These are phyloP conservation scores for Pseudorhiza aurosa DNA, from an alignment of 30 jellyfish, hydroid and myxozoan genomes.

Conservation along the genomic window DNA sequence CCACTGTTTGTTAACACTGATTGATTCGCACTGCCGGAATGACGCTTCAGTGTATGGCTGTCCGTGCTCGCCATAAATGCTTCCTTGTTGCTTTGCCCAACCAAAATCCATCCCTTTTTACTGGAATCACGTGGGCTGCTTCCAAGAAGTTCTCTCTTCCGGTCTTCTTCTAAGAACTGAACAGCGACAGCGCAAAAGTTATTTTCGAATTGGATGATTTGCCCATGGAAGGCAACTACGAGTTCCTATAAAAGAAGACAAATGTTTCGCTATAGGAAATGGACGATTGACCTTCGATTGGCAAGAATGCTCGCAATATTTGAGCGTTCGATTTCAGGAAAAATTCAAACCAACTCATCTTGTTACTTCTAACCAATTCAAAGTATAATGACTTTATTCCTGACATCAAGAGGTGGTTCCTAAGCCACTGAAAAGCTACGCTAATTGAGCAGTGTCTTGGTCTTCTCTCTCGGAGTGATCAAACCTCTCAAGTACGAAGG, in stretches of 20 bases:
- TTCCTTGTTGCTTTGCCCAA: slow-evolving; percentile 80
- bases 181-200: slow-evolving; percentile 95
- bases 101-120: slow-evolving; percentile 97
- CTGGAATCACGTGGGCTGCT: slow-evolving; percentile 93
- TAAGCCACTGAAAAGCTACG: too few relatives aligned
- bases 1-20: slow-evolving; percentile 10
- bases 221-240: slow-evolving; percentile 95
- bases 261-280: too few relatives aligned
- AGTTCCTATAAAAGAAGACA: slow-evolving; percentile 73
- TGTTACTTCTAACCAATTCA: too few relatives aligned
- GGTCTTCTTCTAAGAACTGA: slow-evolving; percentile 93
- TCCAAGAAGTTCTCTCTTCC: slow-evolving; percentile 82
- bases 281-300: too few relatives aligned
- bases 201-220: slow-evolving; percentile 86
- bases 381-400: too few relatives aligned
- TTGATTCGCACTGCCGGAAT: slow-evolving; percentile 15
- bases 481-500: too few relatives aligned
- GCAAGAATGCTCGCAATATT: too few relatives aligned
- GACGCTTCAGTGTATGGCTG: slow-evolving; percentile 79
- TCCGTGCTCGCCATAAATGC: slow-evolving; percentile 93
- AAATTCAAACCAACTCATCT: too few relatives aligned
- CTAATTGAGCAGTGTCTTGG: too few relatives aligned
- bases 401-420: too few relatives aligned
- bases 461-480: too few relatives aligned
- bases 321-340: too few relatives aligned